These are phyloP conservation scores for Limnephilus marmoratus DNA, from an alignment of 2,888 invertebrate genomes.

Conservation along the genomic window DNA sequence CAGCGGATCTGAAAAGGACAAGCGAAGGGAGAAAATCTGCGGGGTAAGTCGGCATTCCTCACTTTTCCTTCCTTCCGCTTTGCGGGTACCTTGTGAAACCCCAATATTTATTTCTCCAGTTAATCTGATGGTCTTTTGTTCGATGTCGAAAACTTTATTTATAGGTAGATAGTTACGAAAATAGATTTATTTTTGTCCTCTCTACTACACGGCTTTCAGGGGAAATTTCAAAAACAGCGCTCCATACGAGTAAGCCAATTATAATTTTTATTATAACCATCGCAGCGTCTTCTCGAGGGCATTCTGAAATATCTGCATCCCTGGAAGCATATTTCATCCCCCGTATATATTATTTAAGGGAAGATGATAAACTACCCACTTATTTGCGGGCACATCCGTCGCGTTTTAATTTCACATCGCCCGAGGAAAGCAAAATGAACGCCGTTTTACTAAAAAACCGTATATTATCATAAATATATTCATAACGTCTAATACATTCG, in stretches of 20 bases:
- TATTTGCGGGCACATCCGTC: neutral
- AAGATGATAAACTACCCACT: slow-evolving; percentile 2
- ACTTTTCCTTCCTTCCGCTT: no score
- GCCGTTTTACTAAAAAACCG: neutral
- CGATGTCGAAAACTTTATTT: no score
- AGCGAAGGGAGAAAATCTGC: no score
- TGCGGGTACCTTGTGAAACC: no score
- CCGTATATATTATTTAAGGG: neutral
- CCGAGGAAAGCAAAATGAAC: neutral
- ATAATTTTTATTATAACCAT: neutral
- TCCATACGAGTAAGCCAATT: neutral
- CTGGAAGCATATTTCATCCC: neutral
- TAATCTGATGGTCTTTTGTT: no score
- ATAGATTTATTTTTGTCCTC: no score
- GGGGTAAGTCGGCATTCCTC: no score
- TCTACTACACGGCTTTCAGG: no score
- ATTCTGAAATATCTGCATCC: neutral
- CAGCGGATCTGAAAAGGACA: no score
- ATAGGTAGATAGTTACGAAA: no score
- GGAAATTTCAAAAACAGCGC: neutral
- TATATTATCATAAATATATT: neutral
- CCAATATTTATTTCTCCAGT: no score
- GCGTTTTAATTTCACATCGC: neutral
- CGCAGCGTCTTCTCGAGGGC: neutral
- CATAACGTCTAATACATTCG: neutral